Percentiles rank a stretch among this genome's conserved stretches.
Evolutionary conservation across 2,888 invertebrate genomes (phyloP).

Genomic region (Stegana nigrithorax): DNA sequence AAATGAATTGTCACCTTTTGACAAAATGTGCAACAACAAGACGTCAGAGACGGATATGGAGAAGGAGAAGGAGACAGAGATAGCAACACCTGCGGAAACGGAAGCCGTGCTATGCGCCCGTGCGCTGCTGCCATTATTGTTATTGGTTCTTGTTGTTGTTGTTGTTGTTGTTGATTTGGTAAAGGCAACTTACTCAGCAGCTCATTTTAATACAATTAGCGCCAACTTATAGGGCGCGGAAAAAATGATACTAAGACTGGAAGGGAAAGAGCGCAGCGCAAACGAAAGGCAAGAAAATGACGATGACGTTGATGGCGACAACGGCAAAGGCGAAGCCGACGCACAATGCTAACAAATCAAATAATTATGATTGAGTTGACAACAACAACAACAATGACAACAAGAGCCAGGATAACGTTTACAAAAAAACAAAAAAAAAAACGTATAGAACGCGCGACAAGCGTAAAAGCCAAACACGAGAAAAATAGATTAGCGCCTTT

Average conservation of each 20-base stretch:
- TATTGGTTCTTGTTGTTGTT: too few species aligned
- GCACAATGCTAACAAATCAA: conserved; percentile 41
- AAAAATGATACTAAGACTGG: too few species aligned
- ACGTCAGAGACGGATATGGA: conserved; percentile 14
- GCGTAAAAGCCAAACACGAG: conserved; percentile 56
- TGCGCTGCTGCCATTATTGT: conserved; percentile 19
- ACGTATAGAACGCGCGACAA: too few species aligned
- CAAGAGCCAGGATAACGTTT: not conserved
- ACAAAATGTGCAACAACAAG: conserved; percentile 50
- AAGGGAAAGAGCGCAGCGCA: not conserved
- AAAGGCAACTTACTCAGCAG: not conserved
- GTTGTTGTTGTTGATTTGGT: too few species aligned
- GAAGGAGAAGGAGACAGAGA: conserved; percentile 2
- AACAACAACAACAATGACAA: conserved; percentile 9
- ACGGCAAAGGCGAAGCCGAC: too few species aligned
- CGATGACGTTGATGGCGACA: too few species aligned
- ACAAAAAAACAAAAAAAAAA: conserved; percentile 9
- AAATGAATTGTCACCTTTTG: conserved; percentile 67
- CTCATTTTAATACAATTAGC: conserved; percentile 43
- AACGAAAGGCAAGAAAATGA: too few species aligned
- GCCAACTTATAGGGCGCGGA: conserved; percentile 21
- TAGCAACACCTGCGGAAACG: not conserved
- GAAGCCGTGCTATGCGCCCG: not conserved
- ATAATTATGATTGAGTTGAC: conserved; percentile 61
- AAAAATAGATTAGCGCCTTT: conserved; percentile 63